phyloP scores from a whole-genome alignment of 2,797 vertebrate species.

The Buceros bicornis region DNA sequence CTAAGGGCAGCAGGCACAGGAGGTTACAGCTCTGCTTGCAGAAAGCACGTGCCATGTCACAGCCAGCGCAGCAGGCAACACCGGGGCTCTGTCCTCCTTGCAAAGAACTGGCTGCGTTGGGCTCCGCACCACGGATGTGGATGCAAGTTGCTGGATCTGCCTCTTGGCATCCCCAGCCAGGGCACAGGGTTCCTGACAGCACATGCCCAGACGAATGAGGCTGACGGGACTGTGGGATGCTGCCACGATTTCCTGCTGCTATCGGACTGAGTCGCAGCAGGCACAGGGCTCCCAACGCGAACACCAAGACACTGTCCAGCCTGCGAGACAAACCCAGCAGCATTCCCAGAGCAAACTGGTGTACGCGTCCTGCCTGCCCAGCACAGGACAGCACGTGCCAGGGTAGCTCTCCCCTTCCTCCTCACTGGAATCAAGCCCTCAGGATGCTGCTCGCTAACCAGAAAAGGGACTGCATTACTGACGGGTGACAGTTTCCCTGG shows the following conservation, averaged over 20 bases:
- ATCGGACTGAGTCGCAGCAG: not conserved
- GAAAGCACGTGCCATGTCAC: not conserved
- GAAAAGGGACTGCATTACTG: not conserved
- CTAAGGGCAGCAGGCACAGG: conserved; percentile 69
- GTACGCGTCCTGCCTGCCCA: not conserved
- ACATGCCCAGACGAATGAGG: not conserved
- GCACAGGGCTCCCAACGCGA: not conserved
- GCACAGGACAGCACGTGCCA: not conserved
- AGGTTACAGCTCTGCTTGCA: not conserved
- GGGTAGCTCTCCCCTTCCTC: not conserved
- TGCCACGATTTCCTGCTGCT: not conserved
- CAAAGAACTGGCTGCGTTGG: not conserved
- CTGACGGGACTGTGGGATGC: not conserved
- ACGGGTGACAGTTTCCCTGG: not conserved
- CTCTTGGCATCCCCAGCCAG: not conserved
- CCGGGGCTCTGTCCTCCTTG: not conserved
- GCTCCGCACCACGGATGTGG: no score
- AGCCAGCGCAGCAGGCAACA: not conserved
- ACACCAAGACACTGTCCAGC: not conserved
- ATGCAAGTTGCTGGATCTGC: not conserved
- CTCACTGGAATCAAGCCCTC: not conserved
- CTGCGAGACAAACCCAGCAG: not conserved
- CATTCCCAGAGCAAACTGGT: not conserved
- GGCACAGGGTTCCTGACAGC: not conserved
- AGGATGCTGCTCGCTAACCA: not conserved